phyloP scores from a whole-genome alignment of 2,113 vertebrate genomes.

The Pelodiscus sinensis region DNA sequence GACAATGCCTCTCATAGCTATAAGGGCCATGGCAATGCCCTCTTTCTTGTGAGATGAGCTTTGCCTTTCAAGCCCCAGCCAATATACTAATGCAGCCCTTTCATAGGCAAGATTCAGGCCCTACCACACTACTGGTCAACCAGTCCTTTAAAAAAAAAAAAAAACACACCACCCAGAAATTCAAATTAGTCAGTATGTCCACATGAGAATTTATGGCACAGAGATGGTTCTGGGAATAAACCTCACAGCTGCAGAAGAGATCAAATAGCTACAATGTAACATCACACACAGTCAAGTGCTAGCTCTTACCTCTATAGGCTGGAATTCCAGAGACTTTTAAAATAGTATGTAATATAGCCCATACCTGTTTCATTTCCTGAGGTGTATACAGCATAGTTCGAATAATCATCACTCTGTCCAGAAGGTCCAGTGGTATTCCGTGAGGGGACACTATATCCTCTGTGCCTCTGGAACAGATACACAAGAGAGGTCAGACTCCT shows the following conservation, averaged over 20 bases:
- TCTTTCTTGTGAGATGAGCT: background rate
- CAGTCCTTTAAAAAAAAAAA: background rate
- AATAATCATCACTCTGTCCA: slow-evolving; percentile 98
- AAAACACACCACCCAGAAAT: background rate
- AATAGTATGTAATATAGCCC: background rate
- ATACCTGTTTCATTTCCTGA: slow-evolving; percentile 97
- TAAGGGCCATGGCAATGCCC: background rate
- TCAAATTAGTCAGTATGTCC: background rate
- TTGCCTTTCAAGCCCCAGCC: background rate
- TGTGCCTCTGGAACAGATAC: slow-evolving; percentile 84
- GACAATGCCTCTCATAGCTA: background rate
- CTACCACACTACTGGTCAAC: background rate
- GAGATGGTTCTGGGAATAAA: background rate
- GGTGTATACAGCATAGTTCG: slow-evolving; percentile 96
- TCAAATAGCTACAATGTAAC: background rate
- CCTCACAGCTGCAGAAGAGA: background rate
- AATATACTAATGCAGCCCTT: background rate
- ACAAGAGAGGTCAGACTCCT: background rate
- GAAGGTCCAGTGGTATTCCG: slow-evolving; percentile 93
- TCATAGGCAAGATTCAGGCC: background rate
- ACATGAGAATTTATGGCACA: background rate
- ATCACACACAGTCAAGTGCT: background rate
- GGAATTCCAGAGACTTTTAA: background rate
- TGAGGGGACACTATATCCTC: slow-evolving; percentile 95
- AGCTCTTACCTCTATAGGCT: background rate